Conservation (phyloP, 2,113 vertebrate genomes). For the Chaetodon auriga region DNA sequence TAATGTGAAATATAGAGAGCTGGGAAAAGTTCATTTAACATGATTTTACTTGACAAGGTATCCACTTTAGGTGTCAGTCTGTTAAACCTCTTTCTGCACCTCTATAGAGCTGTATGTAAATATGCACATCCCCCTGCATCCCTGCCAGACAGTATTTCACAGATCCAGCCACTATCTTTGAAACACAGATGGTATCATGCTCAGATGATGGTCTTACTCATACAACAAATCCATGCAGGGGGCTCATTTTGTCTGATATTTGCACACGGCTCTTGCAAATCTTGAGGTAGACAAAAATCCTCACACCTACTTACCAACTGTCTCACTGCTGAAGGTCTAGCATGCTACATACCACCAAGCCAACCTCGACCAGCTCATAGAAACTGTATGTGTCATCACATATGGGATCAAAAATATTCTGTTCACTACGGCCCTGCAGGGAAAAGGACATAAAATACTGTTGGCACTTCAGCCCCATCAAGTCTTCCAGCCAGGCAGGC, state of each 20-base stretch:
- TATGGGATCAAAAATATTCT: slow-evolving; percentile 31
- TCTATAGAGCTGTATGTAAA: slow-evolving; percentile 28
- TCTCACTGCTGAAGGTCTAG: slow-evolving; percentile 15
- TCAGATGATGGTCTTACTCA: slow-evolving; percentile 23
- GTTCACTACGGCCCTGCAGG: slow-evolving; percentile 14
- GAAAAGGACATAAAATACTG: slow-evolving; percentile 52
- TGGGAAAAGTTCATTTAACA: slow-evolving; percentile 3
- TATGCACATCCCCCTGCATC: background rate
- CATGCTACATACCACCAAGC: slow-evolving; percentile 4
- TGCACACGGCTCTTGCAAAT: slow-evolving; percentile 15
- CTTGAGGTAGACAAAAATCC: slow-evolving; percentile 41
- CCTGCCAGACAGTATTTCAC: background rate
- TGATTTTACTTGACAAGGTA: slow-evolving; percentile 18
- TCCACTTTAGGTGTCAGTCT: slow-evolving; percentile 26
- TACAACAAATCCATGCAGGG: slow-evolving; percentile 5
- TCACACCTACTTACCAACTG: slow-evolving; percentile 35
- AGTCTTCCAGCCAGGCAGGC: slow-evolving; percentile 33
- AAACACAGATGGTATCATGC: slow-evolving; percentile 16
- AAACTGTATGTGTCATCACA: slow-evolving; percentile 31
- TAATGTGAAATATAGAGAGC: background rate
- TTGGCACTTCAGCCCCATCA: slow-evolving; percentile 37
- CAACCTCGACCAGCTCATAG: background rate
- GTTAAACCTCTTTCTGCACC: slow-evolving; percentile 14
- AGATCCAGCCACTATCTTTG: background rate
- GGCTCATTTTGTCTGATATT: slow-evolving; percentile 28